Percentiles rank a stretch among this genome's conserved stretches.
Conservation (phyloP, 2,797 vertebrate genomes). For the Malurus splendens region DNA sequence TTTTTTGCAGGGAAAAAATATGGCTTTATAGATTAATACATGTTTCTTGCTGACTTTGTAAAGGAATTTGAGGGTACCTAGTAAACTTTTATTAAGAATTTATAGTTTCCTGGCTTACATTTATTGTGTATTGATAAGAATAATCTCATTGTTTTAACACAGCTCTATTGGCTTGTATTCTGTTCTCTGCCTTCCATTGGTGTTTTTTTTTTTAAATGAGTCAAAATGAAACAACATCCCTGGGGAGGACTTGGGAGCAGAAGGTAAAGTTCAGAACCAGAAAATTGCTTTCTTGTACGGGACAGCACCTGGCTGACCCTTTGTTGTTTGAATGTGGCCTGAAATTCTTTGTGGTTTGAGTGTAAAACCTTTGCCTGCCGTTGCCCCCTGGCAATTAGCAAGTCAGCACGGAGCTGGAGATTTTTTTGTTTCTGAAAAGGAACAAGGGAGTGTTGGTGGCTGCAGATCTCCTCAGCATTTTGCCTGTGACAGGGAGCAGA, state of each 20-base stretch:
- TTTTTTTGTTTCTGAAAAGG: neutral
- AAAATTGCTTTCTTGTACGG: constrained; percentile 43
- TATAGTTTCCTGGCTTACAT: constrained; percentile 22
- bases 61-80: constrained; percentile 12
- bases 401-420: neutral
- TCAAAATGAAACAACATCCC: neutral
- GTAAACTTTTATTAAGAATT: constrained; percentile 52
- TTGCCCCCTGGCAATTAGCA: constrained; percentile 36
- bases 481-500: neutral
- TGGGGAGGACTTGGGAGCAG: neutral
- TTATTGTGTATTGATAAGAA: constrained; percentile 31
- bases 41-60: constrained; percentile 32
- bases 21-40: neutral
- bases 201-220: neutral
- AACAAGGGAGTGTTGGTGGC: neutral
- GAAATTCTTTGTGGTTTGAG: constrained; percentile 12
- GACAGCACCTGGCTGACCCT: constrained; percentile 61
- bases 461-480: neutral
- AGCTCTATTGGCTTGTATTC: neutral
- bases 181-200: neutral
- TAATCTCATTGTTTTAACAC: constrained; percentile 23
- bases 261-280: constrained; percentile 40
- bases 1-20: neutral
- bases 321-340: constrained; percentile 12
- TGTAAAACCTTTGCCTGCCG: neutral